Base-by-base conservation (phyloP, 2,888 invertebrate genomes). In the Macrostomum cliftonense region DNA sequence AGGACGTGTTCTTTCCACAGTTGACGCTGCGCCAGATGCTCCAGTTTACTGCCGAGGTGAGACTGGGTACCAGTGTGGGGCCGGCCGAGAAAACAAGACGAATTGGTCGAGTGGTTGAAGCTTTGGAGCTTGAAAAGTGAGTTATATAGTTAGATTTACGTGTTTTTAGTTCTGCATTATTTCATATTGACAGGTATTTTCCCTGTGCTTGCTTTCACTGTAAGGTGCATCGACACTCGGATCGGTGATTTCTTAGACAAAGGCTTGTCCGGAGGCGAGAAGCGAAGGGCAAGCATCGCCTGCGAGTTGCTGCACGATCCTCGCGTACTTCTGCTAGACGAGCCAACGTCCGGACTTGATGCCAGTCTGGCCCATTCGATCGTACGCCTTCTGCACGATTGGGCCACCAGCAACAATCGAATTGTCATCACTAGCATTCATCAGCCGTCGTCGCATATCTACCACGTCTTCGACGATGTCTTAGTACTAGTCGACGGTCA, bases 221-320 rank as follows among this genome's bases (percentile, higher is more conserved):
- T n/a, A n/a, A 28, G 28, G 28, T 28, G 28, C 28, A 28, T 28
- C 28, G 28, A 28, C 63, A 14, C 61, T 77, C 77, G 79, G 59
- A 80, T 83, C 61, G 82, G 82, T 14, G 81, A 80, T 63, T 78
- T 79, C 60, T 74, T 80, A 61, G 78, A 78, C 58, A 73, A 81
- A 47, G 83, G 83, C 7, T 69, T 83, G 43, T 82, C 82, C 39
- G 83, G 83, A 1, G 83, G 83, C 19, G 83, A 83, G 65, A 83
- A 81, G 73, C 83, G 83, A 64, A 72, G 83, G 59, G 81, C 81
- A 39, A 83, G 80, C 65, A 82, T 83, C 60, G 83, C 82, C 47
- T 82, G 82, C 65, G 83, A 83, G 70, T 73, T 83, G 56, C 73
- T 83, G 53, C 82, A 81, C 17, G 81, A 83, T 71, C 83, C 83